A percentile compares a stretch with the other conserved stretches of the same genome.
Conservation (phyloP, 2,797 vertebrate species). For the Gambusia yucatana region DNA sequence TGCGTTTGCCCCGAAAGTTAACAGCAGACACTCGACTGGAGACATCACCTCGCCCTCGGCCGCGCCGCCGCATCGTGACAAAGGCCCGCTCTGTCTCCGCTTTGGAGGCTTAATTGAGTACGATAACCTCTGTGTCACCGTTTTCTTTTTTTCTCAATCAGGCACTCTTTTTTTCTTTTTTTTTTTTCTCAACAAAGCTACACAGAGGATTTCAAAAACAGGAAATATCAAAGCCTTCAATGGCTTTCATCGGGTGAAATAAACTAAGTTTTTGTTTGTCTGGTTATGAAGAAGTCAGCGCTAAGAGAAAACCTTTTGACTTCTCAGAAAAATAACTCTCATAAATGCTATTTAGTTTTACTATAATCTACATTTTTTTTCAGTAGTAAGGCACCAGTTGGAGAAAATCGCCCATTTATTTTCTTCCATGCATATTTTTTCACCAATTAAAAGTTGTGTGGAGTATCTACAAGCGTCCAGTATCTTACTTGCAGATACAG, state of each 20-base stretch:
- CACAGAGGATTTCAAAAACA: constrained; percentile 41
- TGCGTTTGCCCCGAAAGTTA: constrained; percentile 64
- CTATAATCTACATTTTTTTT: background rate
- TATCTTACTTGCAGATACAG: background rate
- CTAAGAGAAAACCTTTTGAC: constrained; percentile 4
- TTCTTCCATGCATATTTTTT: background rate
- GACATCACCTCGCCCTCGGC: constrained; percentile 39
- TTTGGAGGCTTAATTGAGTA: constrained; percentile 56
- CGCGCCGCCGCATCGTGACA: constrained; percentile 46
- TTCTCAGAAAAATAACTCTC: background rate
- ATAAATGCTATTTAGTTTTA: background rate
- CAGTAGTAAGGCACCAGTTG: background rate
- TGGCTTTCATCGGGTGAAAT: constrained; percentile 10
- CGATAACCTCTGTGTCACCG: constrained; percentile 61
- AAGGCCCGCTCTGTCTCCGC: constrained; percentile 38
- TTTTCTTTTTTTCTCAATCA: constrained; percentile 48
- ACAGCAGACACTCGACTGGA: constrained; percentile 60
- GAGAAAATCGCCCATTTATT: background rate
- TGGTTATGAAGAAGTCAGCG: constrained; percentile 7
- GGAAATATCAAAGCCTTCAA: constrained; percentile 16
- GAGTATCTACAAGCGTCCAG: background rate
- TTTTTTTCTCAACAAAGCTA: constrained; percentile 1
- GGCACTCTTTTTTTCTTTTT: constrained; percentile 20
- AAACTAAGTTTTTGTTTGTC: background rate
- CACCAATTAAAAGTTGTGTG: background rate